A percentile compares a stretch with the other conserved stretches of the same genome.
Conservation (phyloP, 2,797 vertebrate genomes). For the Manis javanica region DNA sequence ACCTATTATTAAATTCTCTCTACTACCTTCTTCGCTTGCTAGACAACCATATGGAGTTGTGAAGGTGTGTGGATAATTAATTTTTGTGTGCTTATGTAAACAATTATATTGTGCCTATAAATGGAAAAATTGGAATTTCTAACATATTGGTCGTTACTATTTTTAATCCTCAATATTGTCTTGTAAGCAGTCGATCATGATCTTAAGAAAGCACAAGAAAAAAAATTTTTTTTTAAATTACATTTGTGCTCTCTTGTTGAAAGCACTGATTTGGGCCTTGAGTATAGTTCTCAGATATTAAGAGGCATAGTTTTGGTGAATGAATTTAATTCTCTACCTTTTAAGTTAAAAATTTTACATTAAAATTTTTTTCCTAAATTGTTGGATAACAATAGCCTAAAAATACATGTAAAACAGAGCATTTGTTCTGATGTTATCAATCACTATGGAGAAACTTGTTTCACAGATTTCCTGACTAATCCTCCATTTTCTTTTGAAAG, state of each 20-base stretch:
- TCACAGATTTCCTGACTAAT: constrained; percentile 29
- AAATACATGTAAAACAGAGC: constrained; percentile 28
- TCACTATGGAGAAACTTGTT: neutral
- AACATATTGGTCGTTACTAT: neutral
- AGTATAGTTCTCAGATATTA: constrained; percentile 38
- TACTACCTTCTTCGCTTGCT: neutral
- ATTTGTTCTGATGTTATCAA: neutral
- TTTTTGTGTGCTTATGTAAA: neutral
- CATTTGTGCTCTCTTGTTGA: constrained; percentile 33
- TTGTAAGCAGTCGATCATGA: constrained; percentile 16
- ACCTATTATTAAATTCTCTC: neutral
- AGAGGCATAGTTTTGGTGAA: neutral
- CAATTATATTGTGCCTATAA: neutral
- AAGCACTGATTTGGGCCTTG: neutral
- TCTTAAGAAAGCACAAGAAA: constrained; percentile 3
- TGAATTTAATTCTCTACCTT: constrained; percentile 25
- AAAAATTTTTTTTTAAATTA: neutral
- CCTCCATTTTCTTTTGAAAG: neutral
- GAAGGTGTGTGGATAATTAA: constrained; percentile 43
- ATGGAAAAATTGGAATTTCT: constrained; percentile 35
- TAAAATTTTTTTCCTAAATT: neutral
- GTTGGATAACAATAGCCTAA: constrained; percentile 6
- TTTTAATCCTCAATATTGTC: neutral
- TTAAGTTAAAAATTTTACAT: constrained; percentile 27
- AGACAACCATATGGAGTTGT: neutral